Base-by-base conservation (phyloP, 2,113 vertebrate genomes). In the Nyctibius bracteatus region DNA sequence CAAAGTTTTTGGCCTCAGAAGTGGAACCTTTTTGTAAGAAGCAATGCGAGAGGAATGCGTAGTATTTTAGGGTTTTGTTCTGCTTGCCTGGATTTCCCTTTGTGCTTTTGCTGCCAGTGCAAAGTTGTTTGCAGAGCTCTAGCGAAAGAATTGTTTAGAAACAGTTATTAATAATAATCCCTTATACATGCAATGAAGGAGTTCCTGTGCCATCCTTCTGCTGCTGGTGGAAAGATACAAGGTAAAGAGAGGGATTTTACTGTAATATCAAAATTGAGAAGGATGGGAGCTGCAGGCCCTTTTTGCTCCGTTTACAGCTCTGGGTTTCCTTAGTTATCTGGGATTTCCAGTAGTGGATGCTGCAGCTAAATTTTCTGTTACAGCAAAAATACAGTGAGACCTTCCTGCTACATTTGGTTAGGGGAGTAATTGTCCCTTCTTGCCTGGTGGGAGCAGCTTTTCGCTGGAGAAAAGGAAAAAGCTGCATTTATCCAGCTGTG, bases 1-100 rank as follows among this genome's bases (percentile, higher is more conserved):
- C n/a, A 30, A 74, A 7, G 30, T 24, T 71, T 81, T 84, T 89
- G 77, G 77, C 89, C 31, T 92, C 2, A 1, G 44, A 79, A 85
- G 52, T 78, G 83, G 93, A 94, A 92, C 61, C 23, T 92, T 91
- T 92, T 71, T 55, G 51, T 78, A 66, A 95, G 72, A 78, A 88
- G 92, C 86, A 83, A 43, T 51, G 65, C 35, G 24, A 79, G 81
- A 92, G 65, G 91, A 92, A 87, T 81, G 91, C 0, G 0, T 81
- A 84, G 78, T 84, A 81, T 94, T 91, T 71, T 31, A 78, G 52
- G 27, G 43, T 71, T 91, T 94, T 7, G 7, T 81, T 91, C 91
- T 80, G 23, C 35, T 73, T 62, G 58, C 43, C 37, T 86, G 67
- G 41, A 35, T 92, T 93, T 86, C 80, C 58, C 71, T 81, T 81